Evolutionary conservation across 1,140 invertebrate genomes (phyloP).

Genomic region (Gonatopus flavifemur): DNA sequence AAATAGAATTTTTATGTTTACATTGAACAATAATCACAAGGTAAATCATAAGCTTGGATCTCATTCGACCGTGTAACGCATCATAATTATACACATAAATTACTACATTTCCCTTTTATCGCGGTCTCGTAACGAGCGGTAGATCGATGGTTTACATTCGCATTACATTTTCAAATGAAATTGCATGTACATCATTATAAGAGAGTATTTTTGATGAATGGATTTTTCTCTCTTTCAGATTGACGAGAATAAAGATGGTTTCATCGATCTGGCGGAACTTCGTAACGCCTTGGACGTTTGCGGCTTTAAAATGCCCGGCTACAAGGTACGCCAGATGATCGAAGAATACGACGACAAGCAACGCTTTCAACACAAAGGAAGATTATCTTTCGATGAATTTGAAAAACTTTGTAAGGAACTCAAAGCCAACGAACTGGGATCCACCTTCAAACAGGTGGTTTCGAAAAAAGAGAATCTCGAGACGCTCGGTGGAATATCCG

Average conservation of each 20-base stretch:
- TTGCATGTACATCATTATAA: too few relatives aligned
- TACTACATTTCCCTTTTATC: too few relatives aligned
- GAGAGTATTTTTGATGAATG: too few relatives aligned
- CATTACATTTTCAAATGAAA: too few relatives aligned
- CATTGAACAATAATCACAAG: too few relatives aligned
- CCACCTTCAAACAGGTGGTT: constrained; percentile 89
- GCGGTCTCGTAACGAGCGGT: too few relatives aligned
- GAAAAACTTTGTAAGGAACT: constrained; percentile 86
- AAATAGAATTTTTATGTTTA: too few relatives aligned
- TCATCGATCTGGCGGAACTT: constrained; percentile 85
- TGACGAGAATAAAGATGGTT: constrained; percentile 88
- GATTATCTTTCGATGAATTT: constrained; percentile 84
- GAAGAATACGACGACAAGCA: constrained; percentile 81
- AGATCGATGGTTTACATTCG: too few relatives aligned
- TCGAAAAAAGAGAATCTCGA: constrained; percentile 92
- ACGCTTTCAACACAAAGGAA: constrained; percentile 69
- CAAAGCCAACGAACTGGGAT: constrained; percentile 86
- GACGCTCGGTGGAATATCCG: constrained; percentile 90
- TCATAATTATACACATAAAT: too few relatives aligned
- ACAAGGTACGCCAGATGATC: constrained; percentile 88
- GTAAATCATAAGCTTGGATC: too few relatives aligned
- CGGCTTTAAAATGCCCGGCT: constrained; percentile 92
- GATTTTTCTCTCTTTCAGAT: constrained; percentile 68
- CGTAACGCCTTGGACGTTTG: constrained; percentile 86
- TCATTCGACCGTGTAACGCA: too few relatives aligned